A percentile compares a stretch with the other conserved stretches of the same genome.
Conservation (phyloP, 2,113 vertebrate species). For the Ophthalmolycus amberensis region DNA sequence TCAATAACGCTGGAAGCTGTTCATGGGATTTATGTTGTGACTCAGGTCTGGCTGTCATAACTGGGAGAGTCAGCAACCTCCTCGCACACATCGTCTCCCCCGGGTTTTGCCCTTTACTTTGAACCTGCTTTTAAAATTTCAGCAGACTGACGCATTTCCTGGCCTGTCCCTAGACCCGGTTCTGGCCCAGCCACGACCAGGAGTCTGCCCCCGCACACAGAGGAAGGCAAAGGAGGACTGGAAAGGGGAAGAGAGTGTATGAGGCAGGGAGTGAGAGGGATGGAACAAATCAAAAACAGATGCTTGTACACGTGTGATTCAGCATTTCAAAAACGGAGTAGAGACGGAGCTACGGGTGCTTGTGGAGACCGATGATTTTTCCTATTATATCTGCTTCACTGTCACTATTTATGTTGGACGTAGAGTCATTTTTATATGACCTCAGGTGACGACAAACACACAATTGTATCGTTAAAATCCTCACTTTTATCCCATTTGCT, state of each 20-base stretch:
- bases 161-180: constrained; percentile 66
- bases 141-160: constrained; percentile 77
- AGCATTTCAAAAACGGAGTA: constrained; percentile 67
- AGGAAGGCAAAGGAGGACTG: constrained; percentile 60
- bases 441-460: constrained; percentile 34
- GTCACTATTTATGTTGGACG: background rate
- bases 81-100: constrained; percentile 43
- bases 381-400: constrained; percentile 17
- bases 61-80: constrained; percentile 41
- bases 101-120: constrained; percentile 45
- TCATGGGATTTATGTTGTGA: constrained; percentile 34
- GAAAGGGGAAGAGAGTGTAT: constrained; percentile 54
- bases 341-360: constrained; percentile 18
- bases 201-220: constrained; percentile 71
- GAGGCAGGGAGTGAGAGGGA: constrained; percentile 57
- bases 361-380: constrained; percentile 12
- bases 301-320: constrained; percentile 80
- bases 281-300: constrained; percentile 83
- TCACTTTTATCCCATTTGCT: constrained; percentile 38
- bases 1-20: constrained; percentile 12
- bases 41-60: constrained; percentile 46
- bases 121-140: constrained; percentile 72
- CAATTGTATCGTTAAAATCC: constrained; percentile 32
- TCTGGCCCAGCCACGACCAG: constrained; percentile 54
- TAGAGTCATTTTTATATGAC: constrained; percentile 26